Percentiles rank a stretch among this genome's conserved stretches.
phyloP scores from a whole-genome alignment of 2,113 vertebrate species.

The Gallinago jamesoni region DNA sequence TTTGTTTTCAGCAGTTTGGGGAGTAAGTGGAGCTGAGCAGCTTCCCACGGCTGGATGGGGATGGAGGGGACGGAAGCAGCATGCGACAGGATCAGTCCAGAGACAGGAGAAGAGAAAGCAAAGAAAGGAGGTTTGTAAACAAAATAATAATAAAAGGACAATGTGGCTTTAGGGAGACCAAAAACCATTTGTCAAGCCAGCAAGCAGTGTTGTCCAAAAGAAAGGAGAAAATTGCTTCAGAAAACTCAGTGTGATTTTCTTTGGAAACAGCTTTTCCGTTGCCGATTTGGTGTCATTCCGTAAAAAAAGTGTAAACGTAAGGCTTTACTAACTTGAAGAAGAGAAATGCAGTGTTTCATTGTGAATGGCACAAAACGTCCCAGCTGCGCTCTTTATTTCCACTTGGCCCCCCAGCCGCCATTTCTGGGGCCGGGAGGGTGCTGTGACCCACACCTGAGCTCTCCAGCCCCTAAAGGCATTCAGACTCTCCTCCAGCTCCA shows the following conservation, averaged over 20 bases:
- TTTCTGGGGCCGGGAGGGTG: background rate
- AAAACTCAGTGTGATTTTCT: background rate
- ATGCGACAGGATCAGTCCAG: background rate
- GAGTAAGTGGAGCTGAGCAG: background rate
- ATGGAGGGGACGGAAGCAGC: background rate
- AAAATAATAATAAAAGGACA: background rate
- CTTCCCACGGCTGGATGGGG: background rate
- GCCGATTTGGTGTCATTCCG: background rate
- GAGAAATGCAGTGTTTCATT: background rate
- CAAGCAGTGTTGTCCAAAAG: background rate
- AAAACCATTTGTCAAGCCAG: background rate
- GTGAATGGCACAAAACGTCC: background rate
- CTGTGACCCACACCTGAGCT: background rate
- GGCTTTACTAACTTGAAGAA: background rate
- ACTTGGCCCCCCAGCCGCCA: background rate
- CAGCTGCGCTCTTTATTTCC: background rate
- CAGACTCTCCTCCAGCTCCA: background rate
- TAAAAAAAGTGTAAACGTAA: background rate
- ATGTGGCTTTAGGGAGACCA: background rate
- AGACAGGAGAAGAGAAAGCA: background rate
- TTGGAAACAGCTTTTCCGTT: background rate
- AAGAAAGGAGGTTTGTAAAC: background rate
- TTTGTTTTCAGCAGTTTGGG: background rate
- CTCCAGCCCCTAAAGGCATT: background rate
- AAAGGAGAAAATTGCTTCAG: background rate